Conservation (phyloP, 2,888 invertebrate species). For the Diarsia rubi region DNA sequence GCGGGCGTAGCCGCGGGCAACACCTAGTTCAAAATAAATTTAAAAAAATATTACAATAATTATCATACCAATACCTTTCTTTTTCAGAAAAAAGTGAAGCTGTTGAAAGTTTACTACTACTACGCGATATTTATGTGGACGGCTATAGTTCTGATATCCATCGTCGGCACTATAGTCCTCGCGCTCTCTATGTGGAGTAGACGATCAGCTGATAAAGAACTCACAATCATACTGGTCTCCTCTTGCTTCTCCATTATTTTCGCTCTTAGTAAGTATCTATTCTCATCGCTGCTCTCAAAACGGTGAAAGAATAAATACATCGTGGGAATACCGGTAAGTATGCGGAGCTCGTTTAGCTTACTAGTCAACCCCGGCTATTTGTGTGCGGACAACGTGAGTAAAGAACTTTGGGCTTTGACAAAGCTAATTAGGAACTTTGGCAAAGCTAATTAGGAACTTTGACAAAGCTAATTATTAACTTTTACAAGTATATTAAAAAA, state of each 20-base stretch:
- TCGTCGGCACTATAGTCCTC: background rate
- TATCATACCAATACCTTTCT: no score
- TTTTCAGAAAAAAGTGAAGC: constrained; percentile 51
- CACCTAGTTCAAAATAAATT: background rate
- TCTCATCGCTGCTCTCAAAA: background rate
- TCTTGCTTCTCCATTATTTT: background rate
- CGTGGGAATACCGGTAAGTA: background rate
- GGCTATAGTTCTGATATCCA: background rate
- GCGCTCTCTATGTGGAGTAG: accelerated
- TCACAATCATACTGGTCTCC: background rate
- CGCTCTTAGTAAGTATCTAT: constrained; percentile 29
- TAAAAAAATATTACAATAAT: no score
- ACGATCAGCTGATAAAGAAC: background rate
- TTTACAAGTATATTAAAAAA: no score
- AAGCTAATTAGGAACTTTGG: no score
- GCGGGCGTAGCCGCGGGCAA: no score
- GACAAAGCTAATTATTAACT: no score
- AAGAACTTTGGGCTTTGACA: no score
- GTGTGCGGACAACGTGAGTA: background rate
- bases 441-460: no score
- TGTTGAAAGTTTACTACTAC: constrained; percentile 36
- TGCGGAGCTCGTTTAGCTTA: background rate
- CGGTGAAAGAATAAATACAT: background rate
- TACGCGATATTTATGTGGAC: constrained; percentile 40
- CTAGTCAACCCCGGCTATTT: no score